Base-by-base conservation (phyloP, 2,113 vertebrate species). In the Ursus arctos region DNA sequence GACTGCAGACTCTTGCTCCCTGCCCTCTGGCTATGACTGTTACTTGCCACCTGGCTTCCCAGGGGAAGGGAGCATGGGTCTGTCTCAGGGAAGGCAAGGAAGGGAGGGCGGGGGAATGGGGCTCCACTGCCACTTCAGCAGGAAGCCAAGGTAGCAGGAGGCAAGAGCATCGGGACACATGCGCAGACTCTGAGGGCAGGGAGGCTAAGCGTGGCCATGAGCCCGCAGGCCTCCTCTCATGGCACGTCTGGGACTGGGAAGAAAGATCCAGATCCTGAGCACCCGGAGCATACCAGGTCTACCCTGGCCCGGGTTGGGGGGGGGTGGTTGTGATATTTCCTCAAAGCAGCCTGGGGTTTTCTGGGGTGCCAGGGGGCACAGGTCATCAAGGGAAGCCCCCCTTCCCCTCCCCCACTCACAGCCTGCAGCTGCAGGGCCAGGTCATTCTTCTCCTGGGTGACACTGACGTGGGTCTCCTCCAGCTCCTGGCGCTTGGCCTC, bases 391-490 rank as follows among this genome's bases (percentile, higher is more conserved):
- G n/a, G 26, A 6, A 28, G 6, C 12, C 57, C 81, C 36, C 28
- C 53, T 6, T 49, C 14, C 24, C 47, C 21, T 28, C 18, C 61
- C 15, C 43, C 5, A 98, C 99, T 99, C 98, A 99, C 99, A 26
- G 99, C 99, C 98, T 99, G 99, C 82, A 99, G 98, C 98, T 99
- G 99, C 59, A 99, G 98, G 33, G 99, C 98, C 95, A 99, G 98
- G 97, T 99, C 99, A 0, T 99, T 99, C 99, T 99, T 99, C 98
- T 99, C 99, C 97, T 99, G 99, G 97, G 98, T 99, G 98, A 99
- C 99, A 79, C 99, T 99, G 97, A 99, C 99, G 74, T 99, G 99
- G 28, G 99, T 99, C 98, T 99, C 99, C 98, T 99, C 99, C 97
- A 99, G 97, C 96, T 99, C 99, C 96, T 99, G 99, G 16, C 99